Percentiles rank a stretch among this genome's conserved stretches.
phyloP scores from a whole-genome alignment of 2,888 invertebrate genomes.

The Eulithis prunata region DNA sequence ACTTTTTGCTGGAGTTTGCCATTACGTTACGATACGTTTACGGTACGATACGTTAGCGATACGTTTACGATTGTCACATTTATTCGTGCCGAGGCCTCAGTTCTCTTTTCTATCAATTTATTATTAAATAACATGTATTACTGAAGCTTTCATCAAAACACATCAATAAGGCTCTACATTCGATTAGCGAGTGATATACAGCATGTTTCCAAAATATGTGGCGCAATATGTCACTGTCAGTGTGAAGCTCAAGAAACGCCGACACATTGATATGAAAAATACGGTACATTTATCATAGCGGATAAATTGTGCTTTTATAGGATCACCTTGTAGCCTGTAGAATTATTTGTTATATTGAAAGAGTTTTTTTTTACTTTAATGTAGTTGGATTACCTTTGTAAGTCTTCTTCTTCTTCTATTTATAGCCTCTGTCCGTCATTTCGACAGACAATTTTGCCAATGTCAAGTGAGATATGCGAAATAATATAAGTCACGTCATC shows the following conservation, averaged over 20 bases:
- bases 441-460: no score
- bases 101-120: no score
- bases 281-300: conserved; percentile 54
- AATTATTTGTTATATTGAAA: conserved; percentile 8
- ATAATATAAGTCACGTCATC: no score
- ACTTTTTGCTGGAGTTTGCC: no score
- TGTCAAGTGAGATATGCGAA: no score
- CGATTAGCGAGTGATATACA: conserved; percentile 62
- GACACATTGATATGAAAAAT: conserved; percentile 62
- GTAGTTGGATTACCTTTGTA: no score
- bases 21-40: no score
- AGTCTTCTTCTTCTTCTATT: no score
- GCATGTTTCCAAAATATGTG: conserved; percentile 55
- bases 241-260: conserved; percentile 52
- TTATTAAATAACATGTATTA: neutral
- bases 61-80: no score
- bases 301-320: conserved; percentile 44
- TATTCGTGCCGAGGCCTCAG: no score
- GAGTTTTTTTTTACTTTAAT: neutral
- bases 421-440: no score
- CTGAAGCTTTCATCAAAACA: conserved; percentile 18
- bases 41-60: no score
- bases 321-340: conserved; percentile 33
- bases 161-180: conserved; percentile 59
- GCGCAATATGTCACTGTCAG: conserved; percentile 64